Conservation (phyloP, 2,797 vertebrate species). For the Protosalanx chinensis region DNA sequence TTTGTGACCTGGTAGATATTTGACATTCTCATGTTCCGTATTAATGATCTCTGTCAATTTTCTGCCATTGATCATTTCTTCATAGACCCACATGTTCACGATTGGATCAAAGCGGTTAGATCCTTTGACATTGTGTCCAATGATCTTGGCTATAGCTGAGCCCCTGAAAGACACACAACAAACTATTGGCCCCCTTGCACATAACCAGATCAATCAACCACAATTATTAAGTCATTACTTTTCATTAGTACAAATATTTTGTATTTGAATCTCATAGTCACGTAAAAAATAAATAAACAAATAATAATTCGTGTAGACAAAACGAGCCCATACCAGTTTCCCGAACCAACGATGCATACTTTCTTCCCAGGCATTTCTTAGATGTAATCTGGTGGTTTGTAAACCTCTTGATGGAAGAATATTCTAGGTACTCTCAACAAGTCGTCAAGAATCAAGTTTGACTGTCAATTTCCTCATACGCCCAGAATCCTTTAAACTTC, state of each 20-base stretch:
- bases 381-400: not conserved
- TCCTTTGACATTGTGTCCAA: conserved; percentile 75
- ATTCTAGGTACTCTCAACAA: too few relatives aligned
- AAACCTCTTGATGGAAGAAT: too few relatives aligned
- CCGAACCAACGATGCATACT: conserved; percentile 77
- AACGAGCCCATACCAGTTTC: conserved; percentile 62
- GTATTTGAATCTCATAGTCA: not conserved
- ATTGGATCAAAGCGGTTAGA: conserved; percentile 75
- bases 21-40: conserved; percentile 80
- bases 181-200: not conserved
- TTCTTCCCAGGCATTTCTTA: conserved; percentile 64
- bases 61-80: conserved; percentile 74
- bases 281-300: not conserved
- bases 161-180: conserved; percentile 63
- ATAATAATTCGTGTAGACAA: not conserved
- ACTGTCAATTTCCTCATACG: conserved; percentile 62
- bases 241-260: too few relatives aligned
- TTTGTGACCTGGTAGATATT: conserved; percentile 80
- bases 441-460: too few relatives aligned
- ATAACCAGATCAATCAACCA: too few relatives aligned
- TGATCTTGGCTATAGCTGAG: conserved; percentile 79
- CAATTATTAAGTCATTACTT: too few relatives aligned
- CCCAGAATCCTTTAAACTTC: conserved; percentile 28
- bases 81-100: conserved; percentile 83
- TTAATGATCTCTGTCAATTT: conserved; percentile 82